Evolutionary conservation across 2,797 vertebrate species (phyloP), one percentile per base, ranked within the genome.

Genomic region (Crenichthys baileyi): DNA sequence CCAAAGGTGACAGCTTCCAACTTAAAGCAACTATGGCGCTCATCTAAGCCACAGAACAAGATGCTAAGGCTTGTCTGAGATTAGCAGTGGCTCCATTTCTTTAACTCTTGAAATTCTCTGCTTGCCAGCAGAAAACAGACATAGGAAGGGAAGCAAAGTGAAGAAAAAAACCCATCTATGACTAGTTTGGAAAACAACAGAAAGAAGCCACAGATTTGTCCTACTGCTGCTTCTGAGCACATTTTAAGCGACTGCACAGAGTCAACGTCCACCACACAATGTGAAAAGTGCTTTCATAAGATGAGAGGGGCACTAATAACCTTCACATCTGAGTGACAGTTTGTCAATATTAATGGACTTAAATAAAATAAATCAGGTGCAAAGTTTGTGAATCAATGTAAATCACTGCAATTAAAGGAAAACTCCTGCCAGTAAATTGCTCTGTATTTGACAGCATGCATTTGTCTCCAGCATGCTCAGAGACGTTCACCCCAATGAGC

Each of bases 91-190:
- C 68, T 55, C 70, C 29, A 51, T 75, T 75, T 72, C 63, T 78
- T 76, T 56, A 79, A 81, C 77, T 76, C 73, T 48, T 81, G 75
- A 91, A 79, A 76, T 80, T 48, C 56, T 61, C 72, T 51, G 70
- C 65, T 76, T 79, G 46, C 79, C 78, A 81, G 48, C 56, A 51
- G 44, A 41, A 67, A 41, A 72, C 74, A 70, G 5, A 85, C 50
- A 77, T 24, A 81, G 7, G 20, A 20, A 63, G 26, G 63, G 51
- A 61, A 0, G 70, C 11, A 41, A 31, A 63, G 50, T 70, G 46
- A 73, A 44, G 56, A 41, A 55, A 83, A 53, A 73, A 26, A 46
- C 82, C 9, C 81, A 73, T 73, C 29, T 41, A 72, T 73, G 31
- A 31, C 26, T 81, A 16, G 16, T 85, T 77, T 74, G 68, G 50